A percentile compares a stretch with the other conserved stretches of the same genome.
phyloP scores from a whole-genome alignment of 2,797 vertebrate species.

The Epinephelus awoara region DNA sequence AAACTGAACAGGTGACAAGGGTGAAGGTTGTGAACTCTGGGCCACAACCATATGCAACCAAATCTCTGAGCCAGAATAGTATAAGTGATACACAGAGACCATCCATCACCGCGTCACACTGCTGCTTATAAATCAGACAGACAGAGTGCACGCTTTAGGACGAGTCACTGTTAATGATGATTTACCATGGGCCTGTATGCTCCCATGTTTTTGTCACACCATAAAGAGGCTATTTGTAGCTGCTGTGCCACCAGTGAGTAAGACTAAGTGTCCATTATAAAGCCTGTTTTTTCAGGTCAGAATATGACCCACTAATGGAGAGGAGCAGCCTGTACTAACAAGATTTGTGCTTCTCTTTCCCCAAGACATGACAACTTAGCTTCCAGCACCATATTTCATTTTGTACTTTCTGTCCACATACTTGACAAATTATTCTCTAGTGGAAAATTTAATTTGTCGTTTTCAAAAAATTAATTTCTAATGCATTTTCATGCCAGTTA shows the following conservation, averaged over 20 bases:
- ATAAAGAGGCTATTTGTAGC: conserved; percentile 26
- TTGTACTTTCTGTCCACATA: neutral
- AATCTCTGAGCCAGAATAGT: conserved; percentile 73
- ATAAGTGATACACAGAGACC: conserved; percentile 38
- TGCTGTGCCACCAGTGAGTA: neutral
- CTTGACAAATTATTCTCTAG: neutral
- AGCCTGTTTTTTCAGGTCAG: neutral
- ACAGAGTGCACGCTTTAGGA: conserved; percentile 15
- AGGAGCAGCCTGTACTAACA: neutral
- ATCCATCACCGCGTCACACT: conserved; percentile 38
- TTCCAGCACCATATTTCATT: neutral
- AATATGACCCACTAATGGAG: conserved; percentile 13
- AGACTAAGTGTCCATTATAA: neutral
- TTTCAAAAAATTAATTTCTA: neutral
- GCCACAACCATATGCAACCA: conserved; percentile 67
- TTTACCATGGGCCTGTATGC: conserved; percentile 3
- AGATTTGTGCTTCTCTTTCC: conserved; percentile 11
- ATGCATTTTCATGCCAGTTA: neutral
- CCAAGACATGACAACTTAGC: conserved; percentile 2
- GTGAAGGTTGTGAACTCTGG: conserved; percentile 61
- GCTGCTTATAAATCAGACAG: conserved; percentile 54
- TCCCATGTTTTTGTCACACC: conserved; percentile 10
- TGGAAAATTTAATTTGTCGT: neutral
- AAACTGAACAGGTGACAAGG: conserved; percentile 70
- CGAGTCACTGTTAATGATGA: conserved; percentile 27